Conservation (phyloP, 2,797 vertebrate species). For the Taeniopygia guttata region DNA sequence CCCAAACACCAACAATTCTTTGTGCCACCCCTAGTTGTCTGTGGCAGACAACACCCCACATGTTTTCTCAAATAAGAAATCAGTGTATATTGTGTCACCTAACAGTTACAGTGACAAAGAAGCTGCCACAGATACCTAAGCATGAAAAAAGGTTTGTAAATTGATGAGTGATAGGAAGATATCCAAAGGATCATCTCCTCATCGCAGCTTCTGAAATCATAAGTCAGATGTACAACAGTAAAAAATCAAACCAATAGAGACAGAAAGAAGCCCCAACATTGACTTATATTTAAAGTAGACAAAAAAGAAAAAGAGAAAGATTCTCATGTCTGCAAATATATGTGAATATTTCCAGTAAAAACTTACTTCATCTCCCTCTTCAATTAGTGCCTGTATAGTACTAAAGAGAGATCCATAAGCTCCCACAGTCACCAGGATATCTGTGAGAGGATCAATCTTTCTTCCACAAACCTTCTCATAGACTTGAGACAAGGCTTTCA, state of each 20-base stretch:
- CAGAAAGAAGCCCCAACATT: not conserved
- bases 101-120: not conserved
- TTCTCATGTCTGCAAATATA: not conserved
- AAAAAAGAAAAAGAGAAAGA: not conserved
- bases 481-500: slow-evolving; percentile 88
- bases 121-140: not conserved
- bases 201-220: not conserved
- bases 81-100: not conserved
- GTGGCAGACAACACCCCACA: not conserved
- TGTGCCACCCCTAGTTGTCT: not conserved
- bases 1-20: not conserved
- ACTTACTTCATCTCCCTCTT: slow-evolving; percentile 91
- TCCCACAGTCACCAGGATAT: slow-evolving; percentile 91
- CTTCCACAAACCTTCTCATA: slow-evolving; percentile 84
- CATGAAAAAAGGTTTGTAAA: not conserved
- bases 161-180: not conserved
- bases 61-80: not conserved
- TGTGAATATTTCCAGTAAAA: not conserved
- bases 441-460: slow-evolving; percentile 85
- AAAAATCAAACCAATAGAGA: not conserved
- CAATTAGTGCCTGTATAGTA: slow-evolving; percentile 87
- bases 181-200: not conserved
- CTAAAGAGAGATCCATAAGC: slow-evolving; percentile 92
- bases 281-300: not conserved
- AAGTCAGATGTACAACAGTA: not conserved